A percentile compares a stretch with the other conserved stretches of the same genome.
These are phyloP conservation scores for Astur gentilis DNA, from an alignment of 2,113 vertebrate genomes.

Conservation along the genomic window DNA sequence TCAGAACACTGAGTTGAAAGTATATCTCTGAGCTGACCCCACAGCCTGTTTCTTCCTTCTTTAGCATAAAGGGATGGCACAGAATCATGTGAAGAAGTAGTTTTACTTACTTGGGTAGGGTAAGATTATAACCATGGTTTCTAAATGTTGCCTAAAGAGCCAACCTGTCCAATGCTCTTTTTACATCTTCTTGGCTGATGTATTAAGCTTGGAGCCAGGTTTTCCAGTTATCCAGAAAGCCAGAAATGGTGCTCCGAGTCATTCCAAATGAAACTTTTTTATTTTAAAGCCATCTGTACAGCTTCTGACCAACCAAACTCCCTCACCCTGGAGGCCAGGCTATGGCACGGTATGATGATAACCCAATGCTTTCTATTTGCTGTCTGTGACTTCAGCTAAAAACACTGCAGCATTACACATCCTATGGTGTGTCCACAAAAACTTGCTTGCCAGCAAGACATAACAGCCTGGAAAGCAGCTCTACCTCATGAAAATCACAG, in stretches of 20 bases:
- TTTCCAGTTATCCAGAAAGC: background rate
- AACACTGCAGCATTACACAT: background rate
- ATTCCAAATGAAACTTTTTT: background rate
- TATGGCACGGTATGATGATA: background rate
- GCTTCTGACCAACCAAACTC: background rate
- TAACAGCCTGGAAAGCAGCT: background rate
- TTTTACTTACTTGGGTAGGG: background rate
- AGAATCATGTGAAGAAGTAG: background rate
- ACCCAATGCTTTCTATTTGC: background rate
- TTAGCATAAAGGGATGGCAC: background rate
- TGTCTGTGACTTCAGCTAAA: slow-evolving; percentile 22
- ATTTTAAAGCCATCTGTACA: background rate
- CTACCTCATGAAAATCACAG: background rate
- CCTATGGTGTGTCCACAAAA: background rate
- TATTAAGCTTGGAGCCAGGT: background rate
- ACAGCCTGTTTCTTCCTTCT: background rate
- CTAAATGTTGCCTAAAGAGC: background rate
- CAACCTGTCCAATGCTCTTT: background rate
- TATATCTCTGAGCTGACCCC: background rate
- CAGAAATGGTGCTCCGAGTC: background rate
- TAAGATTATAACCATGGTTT: background rate
- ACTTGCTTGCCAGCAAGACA: background rate
- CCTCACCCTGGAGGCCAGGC: background rate
- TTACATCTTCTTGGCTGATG: background rate
- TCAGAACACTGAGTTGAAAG: background rate